Evolutionary conservation across 1,140 invertebrate genomes (phyloP).

Genomic region (Protaetia brevitarsis): DNA sequence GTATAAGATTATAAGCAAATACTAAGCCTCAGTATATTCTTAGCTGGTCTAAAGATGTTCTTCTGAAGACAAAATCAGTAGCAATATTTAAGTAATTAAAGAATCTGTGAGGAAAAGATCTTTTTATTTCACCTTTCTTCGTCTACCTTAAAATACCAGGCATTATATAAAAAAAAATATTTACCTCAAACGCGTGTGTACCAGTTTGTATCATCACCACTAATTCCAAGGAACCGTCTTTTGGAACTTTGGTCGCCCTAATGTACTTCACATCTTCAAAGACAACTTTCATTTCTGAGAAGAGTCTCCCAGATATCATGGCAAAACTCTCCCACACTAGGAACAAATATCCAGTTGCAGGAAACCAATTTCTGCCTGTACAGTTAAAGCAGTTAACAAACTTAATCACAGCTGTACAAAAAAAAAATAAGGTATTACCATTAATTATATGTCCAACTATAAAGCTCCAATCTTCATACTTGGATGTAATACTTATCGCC

Average conservation of each 20-base stretch:
- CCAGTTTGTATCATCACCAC: conserved; percentile 64
- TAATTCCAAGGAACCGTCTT: conserved; percentile 68
- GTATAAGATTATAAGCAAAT: too few relatives aligned
- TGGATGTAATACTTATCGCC: conserved; percentile 50
- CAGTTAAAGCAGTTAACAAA: conserved; percentile 22
- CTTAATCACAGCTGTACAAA: neutral
- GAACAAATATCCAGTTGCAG: conserved; percentile 82
- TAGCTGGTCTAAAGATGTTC: too few relatives aligned
- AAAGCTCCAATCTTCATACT: conserved; percentile 70
- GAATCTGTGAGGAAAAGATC: conserved; percentile 74
- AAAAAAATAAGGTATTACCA: conserved; percentile 48
- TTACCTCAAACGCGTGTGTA: neutral
- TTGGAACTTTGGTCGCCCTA: conserved; percentile 76
- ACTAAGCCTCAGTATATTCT: too few relatives aligned
- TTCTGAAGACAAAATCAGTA: too few relatives aligned
- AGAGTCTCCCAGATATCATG: conserved; percentile 65
- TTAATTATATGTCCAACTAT: conserved; percentile 85
- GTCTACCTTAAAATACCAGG: too few relatives aligned
- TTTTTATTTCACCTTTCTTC: too few relatives aligned
- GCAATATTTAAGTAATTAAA: conserved; percentile 76
- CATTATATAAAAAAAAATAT: too few relatives aligned
- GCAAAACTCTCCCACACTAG: conserved; percentile 87
- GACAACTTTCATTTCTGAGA: conserved; percentile 72
- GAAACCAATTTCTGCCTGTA: conserved; percentile 79
- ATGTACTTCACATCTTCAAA: conserved; percentile 85